Base-by-base conservation (phyloP, 2,797 vertebrate genomes). In the Anabas testudineus region DNA sequence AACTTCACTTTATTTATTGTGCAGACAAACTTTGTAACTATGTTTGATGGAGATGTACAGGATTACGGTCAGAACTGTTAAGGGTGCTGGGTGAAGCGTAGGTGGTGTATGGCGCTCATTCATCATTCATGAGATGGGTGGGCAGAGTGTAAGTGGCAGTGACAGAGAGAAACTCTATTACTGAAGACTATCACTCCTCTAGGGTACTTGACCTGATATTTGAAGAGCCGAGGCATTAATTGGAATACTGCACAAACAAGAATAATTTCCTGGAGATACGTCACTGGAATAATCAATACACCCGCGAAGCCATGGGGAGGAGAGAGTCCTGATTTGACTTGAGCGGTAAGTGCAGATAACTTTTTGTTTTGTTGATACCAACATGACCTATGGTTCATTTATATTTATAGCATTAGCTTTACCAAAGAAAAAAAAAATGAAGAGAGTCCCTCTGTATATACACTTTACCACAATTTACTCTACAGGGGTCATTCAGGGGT, bases 121-220 rank as follows among this genome's bases (percentile, higher is more conserved):
- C 81, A 90, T 90, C 87, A 92, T 92, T 91, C 89, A 92, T 91
- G 81, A 82, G 71, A 66, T 71, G 87, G 87, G 88, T 89, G 85
- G 91, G 89, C 84, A 76, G 88, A 66, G 67, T 73, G 79, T 83
- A 80, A 91, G 87, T 86, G 88, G 83, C 89, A 81, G 80, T 74
- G 79, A 84, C 82, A 46, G 87, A 89, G 67, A 91, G 84, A 89
- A 91, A 89, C 83, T 87, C 77, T 76, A 81, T 90, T 81, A 77
- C 83, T 80, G 79, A 82, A 78, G 83, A 84, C 74, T 72, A 80
- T 85, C 71, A 81, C 74, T 78, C 77, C 70, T 87, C 71, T 53
- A 67, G 85, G 83, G 63, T 85, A 80, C 77, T 85, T 85, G 83
- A 88, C 85, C 86, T 82, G 81, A 79, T 88, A 74, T 88, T 78